Percentiles rank a stretch among this genome's conserved stretches.
Evolutionary conservation across 2,797 vertebrate species (phyloP).

Genomic region (Clarias laeviceps): DNA sequence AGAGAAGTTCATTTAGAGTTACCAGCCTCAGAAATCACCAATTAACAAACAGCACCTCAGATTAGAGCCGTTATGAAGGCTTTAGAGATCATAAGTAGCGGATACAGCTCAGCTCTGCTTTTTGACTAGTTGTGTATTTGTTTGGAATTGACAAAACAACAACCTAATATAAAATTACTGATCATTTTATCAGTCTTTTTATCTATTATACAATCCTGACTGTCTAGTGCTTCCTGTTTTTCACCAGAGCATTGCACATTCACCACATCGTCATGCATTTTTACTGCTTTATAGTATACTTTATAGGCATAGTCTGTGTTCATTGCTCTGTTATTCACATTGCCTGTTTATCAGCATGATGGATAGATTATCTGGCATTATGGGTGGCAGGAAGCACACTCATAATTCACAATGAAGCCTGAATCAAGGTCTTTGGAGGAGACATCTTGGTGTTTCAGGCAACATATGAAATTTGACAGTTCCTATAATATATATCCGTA

Average conservation of each 20-base stretch:
- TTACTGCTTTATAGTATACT: conserved; percentile 5
- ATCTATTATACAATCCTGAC: not conserved
- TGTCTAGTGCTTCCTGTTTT: not conserved
- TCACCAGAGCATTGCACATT: not conserved
- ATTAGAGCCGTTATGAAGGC: too few relatives aligned
- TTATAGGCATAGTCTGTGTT: conserved; percentile 28
- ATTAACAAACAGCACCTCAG: too few relatives aligned
- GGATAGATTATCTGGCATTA: conserved; percentile 38
- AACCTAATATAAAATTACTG: not conserved
- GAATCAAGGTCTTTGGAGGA: conserved; percentile 29
- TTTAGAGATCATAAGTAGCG: too few relatives aligned
- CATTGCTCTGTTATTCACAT: conserved; percentile 21
- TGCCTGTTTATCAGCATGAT: conserved; percentile 36
- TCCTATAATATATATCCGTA: conserved; percentile 20
- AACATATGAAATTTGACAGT: conserved; percentile 35
- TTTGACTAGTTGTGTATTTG: too few relatives aligned
- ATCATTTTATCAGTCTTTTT: too few relatives aligned
- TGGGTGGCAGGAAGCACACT: conserved; percentile 23
- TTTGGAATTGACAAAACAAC: not conserved
- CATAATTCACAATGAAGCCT: conserved; percentile 27
- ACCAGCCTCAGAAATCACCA: too few relatives aligned
- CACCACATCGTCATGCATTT: not conserved
- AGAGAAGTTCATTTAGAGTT: too few relatives aligned
- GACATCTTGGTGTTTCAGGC: conserved; percentile 13
- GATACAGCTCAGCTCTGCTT: too few relatives aligned